Conservation (phyloP, 2,888 invertebrate genomes). For the Leuctra nigra region DNA sequence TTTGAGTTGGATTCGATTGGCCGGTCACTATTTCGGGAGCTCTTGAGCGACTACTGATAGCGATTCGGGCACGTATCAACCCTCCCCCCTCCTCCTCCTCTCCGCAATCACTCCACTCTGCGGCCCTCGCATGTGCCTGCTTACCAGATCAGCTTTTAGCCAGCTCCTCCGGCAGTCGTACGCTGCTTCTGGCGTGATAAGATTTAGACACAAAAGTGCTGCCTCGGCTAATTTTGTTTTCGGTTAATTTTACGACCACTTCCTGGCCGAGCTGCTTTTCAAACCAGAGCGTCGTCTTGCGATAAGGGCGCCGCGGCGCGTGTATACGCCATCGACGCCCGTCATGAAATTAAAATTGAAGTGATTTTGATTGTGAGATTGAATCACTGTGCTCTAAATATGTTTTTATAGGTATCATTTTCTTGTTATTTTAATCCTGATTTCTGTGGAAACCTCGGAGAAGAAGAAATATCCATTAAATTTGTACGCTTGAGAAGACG, state of each 20-base stretch:
- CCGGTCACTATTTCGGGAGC: background rate
- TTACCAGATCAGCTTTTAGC: conserved; percentile 5
- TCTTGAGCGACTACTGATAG: background rate
- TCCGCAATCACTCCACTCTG: conserved; percentile 7
- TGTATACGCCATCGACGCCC: background rate
- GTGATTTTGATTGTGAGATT: background rate
- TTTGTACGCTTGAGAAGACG: conserved; percentile 32
- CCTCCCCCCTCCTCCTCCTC: background rate
- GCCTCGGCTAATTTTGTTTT: conserved; percentile 16
- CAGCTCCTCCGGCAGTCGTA: background rate
- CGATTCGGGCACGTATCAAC: conserved; percentile 1
- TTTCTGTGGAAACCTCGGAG: conserved; percentile 19
- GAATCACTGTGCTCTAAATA: background rate
- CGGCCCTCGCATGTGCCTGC: conserved; percentile 6
- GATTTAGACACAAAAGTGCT: conserved; percentile 5
- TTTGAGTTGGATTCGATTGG: background rate
- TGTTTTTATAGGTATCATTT: background rate
- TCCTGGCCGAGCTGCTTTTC: background rate
- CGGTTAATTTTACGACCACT: conserved; percentile 12
- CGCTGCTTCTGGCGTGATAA: conserved; percentile 1
- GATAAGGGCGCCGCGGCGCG: background rate
- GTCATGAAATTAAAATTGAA: background rate
- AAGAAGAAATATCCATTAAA: conserved; percentile 32
- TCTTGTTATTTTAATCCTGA: background rate
- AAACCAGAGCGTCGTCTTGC: conserved; percentile 1